Base-by-base conservation (phyloP, 1,140 invertebrate genomes). In the Platyscapa corneri region DNA sequence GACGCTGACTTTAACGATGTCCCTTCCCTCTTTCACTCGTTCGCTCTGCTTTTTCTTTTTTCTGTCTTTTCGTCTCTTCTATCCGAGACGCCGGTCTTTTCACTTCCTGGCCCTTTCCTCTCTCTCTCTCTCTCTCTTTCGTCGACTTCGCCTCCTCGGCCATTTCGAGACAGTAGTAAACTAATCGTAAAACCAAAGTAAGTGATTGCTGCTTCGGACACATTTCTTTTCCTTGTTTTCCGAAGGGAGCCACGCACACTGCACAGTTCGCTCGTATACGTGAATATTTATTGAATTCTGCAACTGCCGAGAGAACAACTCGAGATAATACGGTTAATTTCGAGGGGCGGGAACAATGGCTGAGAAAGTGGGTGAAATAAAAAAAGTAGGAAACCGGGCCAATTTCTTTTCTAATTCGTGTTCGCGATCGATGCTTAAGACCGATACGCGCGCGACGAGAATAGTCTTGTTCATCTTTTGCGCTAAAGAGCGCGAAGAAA, bases 121-220 rank as follows among this genome's bases (percentile, higher is more conserved):
- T 16, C 5, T 46, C 42, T 7, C 12, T 46, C 5, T 5, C 42
- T 46, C 12, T 67, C n/a, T n/a, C 80, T 64, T 7, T 64, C n/a
- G 37, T 8, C n/a, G 39, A 77, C 46, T 37, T 46, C 56, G 82
- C 49, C 46, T 49, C 49, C 46, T 49, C 30, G 27, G 46, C 60
- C 49, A 64, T 34, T 46, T 20, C 56, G 60, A 84, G 87, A 83
- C 84, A 86, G 88, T 87, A 89, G 87, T 89, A 90, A 90, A 90
- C 88, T 89, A 89, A 90, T 88, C 89, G 89, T 89, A 90, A 90
- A 89, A 89, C 80, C 78, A 64, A 79, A 87, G 85, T 89, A 88
- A 90, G 89, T 89, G 89, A 89, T 90, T 90, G 88, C 87, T 86
- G 84, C 74, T 85, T 76, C 82, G 42, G 60, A 76, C 37, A 12